These are phyloP conservation scores for Blastobasis adustella DNA, from an alignment of 2,888 invertebrate species.

Conservation along the genomic window DNA sequence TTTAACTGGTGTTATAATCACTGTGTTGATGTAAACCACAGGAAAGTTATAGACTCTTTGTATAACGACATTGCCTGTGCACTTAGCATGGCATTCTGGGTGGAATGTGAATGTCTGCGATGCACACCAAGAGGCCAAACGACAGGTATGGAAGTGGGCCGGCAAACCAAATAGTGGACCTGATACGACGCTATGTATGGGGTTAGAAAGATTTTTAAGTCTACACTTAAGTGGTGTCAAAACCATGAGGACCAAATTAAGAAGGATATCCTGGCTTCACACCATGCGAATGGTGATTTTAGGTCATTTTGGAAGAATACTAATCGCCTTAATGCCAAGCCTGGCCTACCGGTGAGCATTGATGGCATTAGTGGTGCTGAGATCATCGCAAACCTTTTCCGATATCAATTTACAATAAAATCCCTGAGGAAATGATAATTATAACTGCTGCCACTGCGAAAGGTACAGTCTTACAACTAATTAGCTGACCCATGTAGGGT, in stretches of 20 bases:
- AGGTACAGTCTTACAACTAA: too few species aligned
- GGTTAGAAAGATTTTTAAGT: constrained; percentile 8
- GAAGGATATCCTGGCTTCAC: constrained; percentile 8
- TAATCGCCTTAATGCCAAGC: constrained; percentile 3
- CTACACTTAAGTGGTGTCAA: constrained; percentile 9
- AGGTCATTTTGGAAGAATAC: constrained; percentile 9
- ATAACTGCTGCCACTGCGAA: too few species aligned
- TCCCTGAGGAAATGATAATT: too few species aligned
- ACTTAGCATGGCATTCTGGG: background rate
- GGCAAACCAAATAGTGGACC: constrained; percentile 1
- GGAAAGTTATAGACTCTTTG: background rate
- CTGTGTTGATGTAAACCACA: background rate
- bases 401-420: background rate
- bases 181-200: constrained; percentile 7
- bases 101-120: background rate
- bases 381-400: background rate
- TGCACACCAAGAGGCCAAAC: background rate
- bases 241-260: constrained; percentile 8
- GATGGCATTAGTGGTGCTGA: background rate
- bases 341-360: background rate
- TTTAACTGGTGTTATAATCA: background rate
- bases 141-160: background rate
- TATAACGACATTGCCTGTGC: background rate
- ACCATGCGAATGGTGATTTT: constrained; percentile 3
- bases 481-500: too few species aligned